Percentiles rank a stretch among this genome's conserved stretches.
These are phyloP conservation scores for Lepidonotus clava DNA, from an alignment of 2,888 invertebrate species.

Conservation along the genomic window DNA sequence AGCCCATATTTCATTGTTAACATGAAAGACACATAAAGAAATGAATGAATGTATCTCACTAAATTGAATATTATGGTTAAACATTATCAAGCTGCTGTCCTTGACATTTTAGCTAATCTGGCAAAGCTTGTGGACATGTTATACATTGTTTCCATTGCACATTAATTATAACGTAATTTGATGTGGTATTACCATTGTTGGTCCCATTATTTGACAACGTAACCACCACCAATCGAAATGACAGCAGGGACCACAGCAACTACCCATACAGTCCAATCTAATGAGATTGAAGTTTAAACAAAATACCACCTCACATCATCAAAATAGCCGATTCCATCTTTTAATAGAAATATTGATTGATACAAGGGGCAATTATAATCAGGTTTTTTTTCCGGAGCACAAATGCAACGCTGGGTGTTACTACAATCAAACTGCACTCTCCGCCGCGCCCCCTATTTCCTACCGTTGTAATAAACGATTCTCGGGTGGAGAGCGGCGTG, in stretches of 20 bases:
- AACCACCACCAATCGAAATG: neutral
- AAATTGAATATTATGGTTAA: too few relatives aligned
- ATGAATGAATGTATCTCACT: too few relatives aligned
- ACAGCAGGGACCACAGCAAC: neutral
- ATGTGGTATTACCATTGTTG: neutral
- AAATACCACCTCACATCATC: neutral
- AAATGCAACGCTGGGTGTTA: neutral
- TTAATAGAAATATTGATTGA: constrained; percentile 44
- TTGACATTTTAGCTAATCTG: too few relatives aligned
- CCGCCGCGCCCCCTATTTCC: too few relatives aligned
- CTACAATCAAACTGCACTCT: constrained; percentile 10
- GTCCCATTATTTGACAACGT: neutral
- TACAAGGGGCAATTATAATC: neutral
- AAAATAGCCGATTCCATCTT: neutral
- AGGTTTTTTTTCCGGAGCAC: neutral
- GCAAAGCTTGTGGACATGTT: too few relatives aligned
- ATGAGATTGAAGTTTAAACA: constrained; percentile 8
- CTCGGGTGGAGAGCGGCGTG: too few relatives aligned
- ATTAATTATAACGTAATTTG: too few relatives aligned
- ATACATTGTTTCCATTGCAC: too few relatives aligned
- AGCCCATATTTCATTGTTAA: too few relatives aligned
- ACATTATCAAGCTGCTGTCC: too few relatives aligned
- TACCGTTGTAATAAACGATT: too few relatives aligned
- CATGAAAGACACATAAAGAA: too few relatives aligned
- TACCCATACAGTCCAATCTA: neutral